Percentiles rank a stretch among this genome's conserved stretches.
Conservation (phyloP, 1,140 invertebrate genomes). For the Chionoecetes opilio region DNA sequence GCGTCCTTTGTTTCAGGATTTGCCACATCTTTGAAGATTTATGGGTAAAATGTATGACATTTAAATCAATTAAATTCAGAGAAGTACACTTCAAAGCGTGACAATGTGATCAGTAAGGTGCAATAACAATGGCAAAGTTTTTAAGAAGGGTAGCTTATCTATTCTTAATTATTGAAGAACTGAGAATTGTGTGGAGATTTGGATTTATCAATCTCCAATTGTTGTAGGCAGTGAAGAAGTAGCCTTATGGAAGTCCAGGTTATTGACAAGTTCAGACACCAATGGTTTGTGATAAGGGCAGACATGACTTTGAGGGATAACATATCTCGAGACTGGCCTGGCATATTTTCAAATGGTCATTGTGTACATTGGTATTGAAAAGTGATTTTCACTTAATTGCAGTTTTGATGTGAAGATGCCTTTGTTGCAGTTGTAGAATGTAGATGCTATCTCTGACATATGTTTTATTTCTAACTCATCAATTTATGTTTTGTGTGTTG, state of each 20-base stretch:
- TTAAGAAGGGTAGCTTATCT: too few relatives aligned
- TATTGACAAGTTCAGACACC: too few relatives aligned
- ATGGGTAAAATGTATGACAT: not conserved
- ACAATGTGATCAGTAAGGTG: not conserved
- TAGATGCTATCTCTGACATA: not conserved
- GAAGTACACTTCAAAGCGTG: not conserved
- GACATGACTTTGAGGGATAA: not conserved
- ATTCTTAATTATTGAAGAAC: too few relatives aligned
- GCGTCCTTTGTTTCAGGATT: not conserved
- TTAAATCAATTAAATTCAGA: not conserved
- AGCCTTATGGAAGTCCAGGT: too few relatives aligned
- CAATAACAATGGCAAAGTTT: not conserved
- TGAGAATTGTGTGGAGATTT: not conserved
- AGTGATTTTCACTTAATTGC: not conserved
- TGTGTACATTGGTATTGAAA: not conserved
- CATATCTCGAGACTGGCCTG: not conserved
- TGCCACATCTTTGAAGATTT: not conserved
- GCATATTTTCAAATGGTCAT: not conserved
- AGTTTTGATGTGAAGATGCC: not conserved
- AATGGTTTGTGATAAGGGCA: not conserved
- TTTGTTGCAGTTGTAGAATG: slow-evolving; percentile 2
- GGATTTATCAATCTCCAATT: not conserved
- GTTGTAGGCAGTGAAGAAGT: too few relatives aligned
- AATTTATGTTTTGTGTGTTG: not conserved
- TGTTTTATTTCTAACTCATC: not conserved